These are phyloP conservation scores for Anthrax anthrax DNA, from an alignment of 2,888 invertebrate genomes.

Conservation along the genomic window DNA sequence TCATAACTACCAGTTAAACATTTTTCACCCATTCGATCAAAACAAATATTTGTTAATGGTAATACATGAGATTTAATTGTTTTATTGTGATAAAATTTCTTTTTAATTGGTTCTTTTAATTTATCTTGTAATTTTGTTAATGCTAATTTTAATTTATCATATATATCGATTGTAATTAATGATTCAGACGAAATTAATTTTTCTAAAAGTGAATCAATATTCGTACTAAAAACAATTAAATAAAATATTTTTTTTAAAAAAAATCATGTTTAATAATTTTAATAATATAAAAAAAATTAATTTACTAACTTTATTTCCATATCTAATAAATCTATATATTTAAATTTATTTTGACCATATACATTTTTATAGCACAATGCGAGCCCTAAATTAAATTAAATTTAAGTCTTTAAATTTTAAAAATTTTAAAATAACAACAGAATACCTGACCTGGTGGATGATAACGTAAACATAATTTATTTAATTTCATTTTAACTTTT, in stretches of 20 bases:
- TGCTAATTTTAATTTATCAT: slow-evolving; percentile 44
- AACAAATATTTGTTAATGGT: slow-evolving; percentile 57
- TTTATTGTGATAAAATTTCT: slow-evolving; percentile 51
- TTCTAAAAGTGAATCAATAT: slow-evolving; percentile 8
- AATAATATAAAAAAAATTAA: too few relatives aligned
- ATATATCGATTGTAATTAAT: slow-evolving; percentile 42
- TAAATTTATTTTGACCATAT: slow-evolving; percentile 42
- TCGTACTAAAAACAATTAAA: slow-evolving; percentile 4
- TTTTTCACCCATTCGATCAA: slow-evolving; percentile 55
- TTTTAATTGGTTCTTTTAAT: slow-evolving; percentile 44
- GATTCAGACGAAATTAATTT: slow-evolving; percentile 10
- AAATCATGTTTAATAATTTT: background rate
- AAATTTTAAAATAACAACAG: background rate
- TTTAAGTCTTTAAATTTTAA: background rate
- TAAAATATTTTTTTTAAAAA: slow-evolving; percentile 21
- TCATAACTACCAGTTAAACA: slow-evolving; percentile 75
- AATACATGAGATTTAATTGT: slow-evolving; percentile 51
- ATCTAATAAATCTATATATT: slow-evolving; percentile 48
- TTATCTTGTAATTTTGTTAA: slow-evolving; percentile 48
- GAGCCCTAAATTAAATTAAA: slow-evolving; percentile 34
- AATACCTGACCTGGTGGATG: slow-evolving; percentile 47
- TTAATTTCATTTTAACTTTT: slow-evolving; percentile 41
- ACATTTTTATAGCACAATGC: slow-evolving; percentile 47
- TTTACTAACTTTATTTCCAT: slow-evolving; percentile 45
- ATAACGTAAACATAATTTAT: slow-evolving; percentile 54